Evolutionary conservation across 1,140 invertebrate genomes (phyloP), one percentile per base, ranked within the genome.

Genomic region (Coptotermes formosanus): DNA sequence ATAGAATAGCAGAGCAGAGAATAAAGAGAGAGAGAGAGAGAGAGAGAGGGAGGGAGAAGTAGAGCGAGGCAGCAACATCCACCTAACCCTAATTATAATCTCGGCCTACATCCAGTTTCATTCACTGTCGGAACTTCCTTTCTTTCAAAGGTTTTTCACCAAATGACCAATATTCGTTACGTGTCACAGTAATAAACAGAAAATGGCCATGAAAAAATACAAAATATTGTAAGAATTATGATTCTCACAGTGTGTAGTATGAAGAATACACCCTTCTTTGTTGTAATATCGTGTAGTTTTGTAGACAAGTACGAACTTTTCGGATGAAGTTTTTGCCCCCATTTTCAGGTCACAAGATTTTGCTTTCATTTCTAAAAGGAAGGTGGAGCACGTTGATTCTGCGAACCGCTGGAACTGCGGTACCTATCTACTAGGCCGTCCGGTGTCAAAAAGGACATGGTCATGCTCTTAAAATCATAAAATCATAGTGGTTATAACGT

Each of bases 1-100:
- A 75, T 75, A 75, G 64, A 75, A 75, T 75, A 75, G 64, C 64
- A 75, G 64, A 75, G 64, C 64, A 75, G n/a, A 75, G 64, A 75
- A 75, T 75, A 25, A 75, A 75, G 8, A 75, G 64, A 75, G 64
- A 75, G 64, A 48, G 38, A 38, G 38, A 38, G 4, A 38, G 38
- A 38, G 38, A 38, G 38, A 38, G 38, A 38, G 38, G 4, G 38
- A 38, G 38, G 9, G 9, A 64, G 59, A 8, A 64, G 25, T 21
- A 64, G 11, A 8, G 59, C 59, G 1, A 64, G 16, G 0, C 59
- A 64, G 64, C 25, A 30, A 30, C 11, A 25, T 75, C 64, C 25
- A 14, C 4, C 64, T 25, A 75, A 25, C n/a, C 64, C 25, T 75
- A 75, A 75, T 75, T 75, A 75, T 25, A 75, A 25, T 19, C 25